Base-by-base conservation (phyloP, 1,140 invertebrate species). In the Ruditapes philippinarum region DNA sequence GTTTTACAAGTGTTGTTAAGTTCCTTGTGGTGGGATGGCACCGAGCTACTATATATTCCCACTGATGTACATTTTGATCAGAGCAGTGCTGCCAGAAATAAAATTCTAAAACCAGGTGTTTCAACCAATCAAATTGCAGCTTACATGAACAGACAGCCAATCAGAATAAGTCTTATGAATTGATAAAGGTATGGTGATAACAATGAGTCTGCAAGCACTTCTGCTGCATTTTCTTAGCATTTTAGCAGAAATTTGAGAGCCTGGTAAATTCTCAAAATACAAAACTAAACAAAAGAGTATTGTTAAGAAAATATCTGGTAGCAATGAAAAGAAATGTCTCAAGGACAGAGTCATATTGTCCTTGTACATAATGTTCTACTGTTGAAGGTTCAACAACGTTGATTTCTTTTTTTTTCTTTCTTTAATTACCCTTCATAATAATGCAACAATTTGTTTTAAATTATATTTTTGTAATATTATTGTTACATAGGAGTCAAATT, bases 181-280 rank as follows among this genome's bases (percentile, higher is more conserved):
- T 62, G 25, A n/a, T 9, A 70, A 70, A 70, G 65, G 65, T 70
- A 70, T 38, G 65, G 65, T 70, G 65, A 70, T 70, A 70, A 70
- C 65, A 70, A 70, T 70, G 65, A 70, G 65, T 70, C 33, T 38
- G 31, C 33, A 70, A 40, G 65, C 14, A 70, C 31, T 40, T n/a
- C 22, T 70, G n/a, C n/a, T n/a, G 65, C 12, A 70, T 70, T 70
- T 70, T n/a, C n/a, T n/a, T n/a, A n/a, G n/a, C n/a, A n/a, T n/a
- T n/a, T 38, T 70, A 38, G 65, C 65, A 70, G 65, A 70, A 70
- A 70, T 38, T 70, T 36, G 65, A 70, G 57, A 62, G 57, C n/a
- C 25, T 62, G n/a, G 4, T 9, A 62, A 62, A 7, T 28, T 62
- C n/a, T 62, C 28, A 62, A 62, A 25, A 62, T 62, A 25, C 57